phyloP scores from a whole-genome alignment of 2,113 vertebrate genomes.

The Charina bottae region DNA sequence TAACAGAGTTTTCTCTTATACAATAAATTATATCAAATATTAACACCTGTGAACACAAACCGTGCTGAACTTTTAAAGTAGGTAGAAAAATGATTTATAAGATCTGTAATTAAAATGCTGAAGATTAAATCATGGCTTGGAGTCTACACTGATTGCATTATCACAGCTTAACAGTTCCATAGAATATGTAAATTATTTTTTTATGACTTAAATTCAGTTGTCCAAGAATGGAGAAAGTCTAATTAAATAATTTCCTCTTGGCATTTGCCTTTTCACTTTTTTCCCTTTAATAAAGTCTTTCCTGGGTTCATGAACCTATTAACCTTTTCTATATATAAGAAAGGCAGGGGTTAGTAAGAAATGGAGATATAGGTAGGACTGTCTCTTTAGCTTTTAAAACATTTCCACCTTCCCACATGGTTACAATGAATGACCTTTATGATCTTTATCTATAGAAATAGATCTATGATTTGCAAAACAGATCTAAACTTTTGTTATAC shows the following conservation, averaged over 20 bases:
- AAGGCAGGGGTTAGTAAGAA: neutral
- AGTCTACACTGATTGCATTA: constrained; percentile 57
- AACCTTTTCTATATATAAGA: constrained; percentile 27
- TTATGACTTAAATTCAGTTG: constrained; percentile 53
- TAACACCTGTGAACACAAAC: constrained; percentile 61
- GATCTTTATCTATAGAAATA: neutral
- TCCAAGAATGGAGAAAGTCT: constrained; percentile 46
- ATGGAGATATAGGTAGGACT: neutral
- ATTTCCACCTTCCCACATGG: neutral
- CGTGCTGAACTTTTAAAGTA: constrained; percentile 59
- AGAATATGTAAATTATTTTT: constrained; percentile 56
- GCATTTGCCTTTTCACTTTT: constrained; percentile 22
- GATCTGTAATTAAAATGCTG: constrained; percentile 70
- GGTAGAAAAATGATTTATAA: constrained; percentile 69
- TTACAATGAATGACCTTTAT: neutral
- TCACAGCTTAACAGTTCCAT: constrained; percentile 47
- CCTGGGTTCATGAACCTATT: constrained; percentile 10
- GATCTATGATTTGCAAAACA: neutral
- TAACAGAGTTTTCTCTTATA: constrained; percentile 58
- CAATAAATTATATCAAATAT: constrained; percentile 64
- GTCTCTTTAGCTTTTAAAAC: neutral
- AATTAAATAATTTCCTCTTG: constrained; percentile 51
- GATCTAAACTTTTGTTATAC: neutral
- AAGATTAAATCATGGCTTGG: constrained; percentile 69
- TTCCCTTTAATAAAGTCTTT: constrained; percentile 14